Base-by-base conservation (phyloP, 2,797 vertebrate genomes). In the Syngnathus rostellatus region DNA sequence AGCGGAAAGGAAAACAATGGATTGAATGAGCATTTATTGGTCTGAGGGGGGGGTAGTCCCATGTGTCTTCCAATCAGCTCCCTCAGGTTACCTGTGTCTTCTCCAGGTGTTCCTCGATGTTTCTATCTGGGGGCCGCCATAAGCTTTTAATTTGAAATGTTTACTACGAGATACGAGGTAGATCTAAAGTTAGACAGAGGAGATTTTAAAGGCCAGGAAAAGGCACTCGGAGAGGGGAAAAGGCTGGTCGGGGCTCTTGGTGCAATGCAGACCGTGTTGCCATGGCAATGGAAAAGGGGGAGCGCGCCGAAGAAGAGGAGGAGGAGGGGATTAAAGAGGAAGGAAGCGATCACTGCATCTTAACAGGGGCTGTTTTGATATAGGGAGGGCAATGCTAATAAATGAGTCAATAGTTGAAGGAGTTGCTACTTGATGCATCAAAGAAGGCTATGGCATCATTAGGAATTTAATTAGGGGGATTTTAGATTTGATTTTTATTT, bases 241-340 rank as follows among this genome's bases (percentile, higher is more conserved):
- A 77, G 77, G 80, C 85, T 84, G 74, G 77, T 82, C 76, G 76
- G 88, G 88, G 88, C 87, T 90, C 89, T 91, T 92, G 88, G 87
- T 92, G 92, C 92, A 93, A 89, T 93, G 92, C 93, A 91, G 91
- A 91, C 83, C 73, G 88, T 81, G 92, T 94, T 91, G 82, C 92
- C 92, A 91, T 94, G 92, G 93, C 91, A 93, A 94, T 92, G 67
- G 83, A 80, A 82, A 77, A 74, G 85, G 88, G 84, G 79, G 85
- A 81, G 77, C 76, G 82, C 64, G 67, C 81, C 81, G 85, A 71
- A 70, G 79, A 85, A 78, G 84, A 86, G 83, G 39, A 81, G 77
- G 79, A 85, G 81, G 85, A 86, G 83, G 85, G 84, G 85, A 80
- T 82, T 89, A 85, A 81, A 84, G 68, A 74, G 80, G 80, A 83